These are phyloP conservation scores for Caerostris darwini DNA, from an alignment of 1,140 invertebrate species.

Conservation along the genomic window DNA sequence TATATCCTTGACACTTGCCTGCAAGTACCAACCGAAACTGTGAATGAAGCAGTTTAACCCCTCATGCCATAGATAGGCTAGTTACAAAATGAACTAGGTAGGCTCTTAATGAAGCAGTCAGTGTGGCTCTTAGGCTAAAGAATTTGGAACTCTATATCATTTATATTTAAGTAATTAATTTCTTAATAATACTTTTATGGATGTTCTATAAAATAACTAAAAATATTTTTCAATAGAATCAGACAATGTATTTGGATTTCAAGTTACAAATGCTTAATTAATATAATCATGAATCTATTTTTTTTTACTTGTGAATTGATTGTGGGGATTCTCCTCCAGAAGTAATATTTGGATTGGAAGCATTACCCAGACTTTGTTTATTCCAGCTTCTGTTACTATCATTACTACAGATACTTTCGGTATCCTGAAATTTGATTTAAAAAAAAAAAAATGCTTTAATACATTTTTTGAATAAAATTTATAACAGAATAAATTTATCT, in stretches of 20 bases:
- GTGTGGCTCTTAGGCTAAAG: background rate
- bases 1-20: too few relatives aligned
- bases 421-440: slow-evolving; percentile 64
- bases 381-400: slow-evolving; percentile 69
- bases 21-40: too few relatives aligned
- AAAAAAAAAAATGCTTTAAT: background rate
- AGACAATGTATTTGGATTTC: background rate
- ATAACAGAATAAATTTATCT: too few relatives aligned
- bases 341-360: slow-evolving; percentile 63
- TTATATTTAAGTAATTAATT: background rate
- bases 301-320: slow-evolving; percentile 25
- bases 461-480: too few relatives aligned
- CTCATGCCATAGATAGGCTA: too few relatives aligned
- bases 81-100: too few relatives aligned
- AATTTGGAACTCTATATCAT: background rate
- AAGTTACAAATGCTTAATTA: background rate
- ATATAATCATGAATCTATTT: background rate
- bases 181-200: background rate
- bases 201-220: background rate
- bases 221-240: background rate
- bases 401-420: slow-evolving; percentile 39
- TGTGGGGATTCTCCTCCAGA: slow-evolving; percentile 63
- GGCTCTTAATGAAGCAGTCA: too few relatives aligned
- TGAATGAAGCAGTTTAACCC: too few relatives aligned
- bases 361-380: slow-evolving; percentile 57